Evolutionary conservation across 2,888 invertebrate species (phyloP).

Genomic region (Cyclophora albipunctata): DNA sequence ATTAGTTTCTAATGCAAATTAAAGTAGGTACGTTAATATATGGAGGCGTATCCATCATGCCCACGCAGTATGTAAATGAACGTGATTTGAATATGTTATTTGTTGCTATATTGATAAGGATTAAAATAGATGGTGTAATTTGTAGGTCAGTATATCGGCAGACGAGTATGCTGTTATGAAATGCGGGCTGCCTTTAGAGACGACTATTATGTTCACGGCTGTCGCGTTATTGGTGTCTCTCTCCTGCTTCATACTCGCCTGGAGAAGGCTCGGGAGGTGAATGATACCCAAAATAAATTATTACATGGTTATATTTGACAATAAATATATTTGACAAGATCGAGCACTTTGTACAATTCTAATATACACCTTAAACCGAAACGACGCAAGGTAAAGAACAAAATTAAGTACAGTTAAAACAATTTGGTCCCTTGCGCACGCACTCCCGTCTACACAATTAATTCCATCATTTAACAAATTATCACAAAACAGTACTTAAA

Average conservation of each 20-base stretch:
- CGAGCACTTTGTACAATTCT: constrained; percentile 67
- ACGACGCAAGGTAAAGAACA: constrained; percentile 5
- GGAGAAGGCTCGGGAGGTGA: constrained; percentile 29
- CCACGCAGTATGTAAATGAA: no score
- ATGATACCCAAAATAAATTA: constrained; percentile 32
- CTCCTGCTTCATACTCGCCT: constrained; percentile 23
- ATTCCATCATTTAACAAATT: constrained; percentile 39
- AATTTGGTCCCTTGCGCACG: constrained; percentile 7
- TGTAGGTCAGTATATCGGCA: constrained; percentile 51
- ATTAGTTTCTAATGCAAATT: not conserved
- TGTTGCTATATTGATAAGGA: no score
- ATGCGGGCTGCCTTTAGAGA: constrained; percentile 53
- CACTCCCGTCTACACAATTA: constrained; percentile 22
- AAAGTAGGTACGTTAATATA: no score
- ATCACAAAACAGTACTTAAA: constrained; percentile 54
- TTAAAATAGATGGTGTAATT: not conserved
- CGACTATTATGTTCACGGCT: constrained; percentile 42
- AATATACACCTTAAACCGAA: constrained; percentile 31
- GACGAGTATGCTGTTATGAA: constrained; percentile 43
- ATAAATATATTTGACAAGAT: constrained; percentile 74
- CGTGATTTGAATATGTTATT: no score
- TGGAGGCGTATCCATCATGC: no score
- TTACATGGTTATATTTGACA: constrained; percentile 63
- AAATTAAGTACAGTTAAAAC: constrained; percentile 13
- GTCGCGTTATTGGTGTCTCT: constrained; percentile 31